Percentiles rank a stretch among this genome's conserved stretches.
These are phyloP conservation scores for Petroica traversi DNA, from an alignment of 2,113 vertebrate species.

Conservation along the genomic window DNA sequence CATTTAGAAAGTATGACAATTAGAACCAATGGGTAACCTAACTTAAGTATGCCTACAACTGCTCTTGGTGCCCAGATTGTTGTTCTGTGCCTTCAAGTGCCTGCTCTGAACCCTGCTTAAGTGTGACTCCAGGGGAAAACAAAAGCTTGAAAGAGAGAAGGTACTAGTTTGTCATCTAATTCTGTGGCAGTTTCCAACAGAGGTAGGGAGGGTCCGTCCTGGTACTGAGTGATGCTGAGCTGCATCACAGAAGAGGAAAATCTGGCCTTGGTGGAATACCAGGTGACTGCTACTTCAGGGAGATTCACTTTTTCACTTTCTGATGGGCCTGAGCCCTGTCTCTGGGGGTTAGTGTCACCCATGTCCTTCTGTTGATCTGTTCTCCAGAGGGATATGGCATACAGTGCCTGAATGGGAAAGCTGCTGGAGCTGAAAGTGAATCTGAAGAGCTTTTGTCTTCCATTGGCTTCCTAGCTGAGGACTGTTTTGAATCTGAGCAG, in stretches of 20 bases:
- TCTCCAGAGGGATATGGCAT: background rate
- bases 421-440: background rate
- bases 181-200: background rate
- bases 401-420: background rate
- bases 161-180: background rate
- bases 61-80: background rate
- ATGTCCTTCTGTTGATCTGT: background rate
- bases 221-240: background rate
- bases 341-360: background rate
- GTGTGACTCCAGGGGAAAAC: background rate
- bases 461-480: background rate
- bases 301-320: background rate
- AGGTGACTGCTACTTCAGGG: background rate
- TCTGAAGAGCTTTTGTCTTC: background rate
- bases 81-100: background rate
- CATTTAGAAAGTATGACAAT: background rate
- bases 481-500: background rate
- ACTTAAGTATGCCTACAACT: background rate
- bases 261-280: rapidly evolving
- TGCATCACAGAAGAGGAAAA: background rate
- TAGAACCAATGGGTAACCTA: background rate
- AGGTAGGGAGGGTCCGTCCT: background rate
- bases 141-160: background rate
- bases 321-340: background rate
- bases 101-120: background rate